These are phyloP conservation scores for Arion vulgaris DNA, from an alignment of 1,140 invertebrate genomes.

Conservation along the genomic window DNA sequence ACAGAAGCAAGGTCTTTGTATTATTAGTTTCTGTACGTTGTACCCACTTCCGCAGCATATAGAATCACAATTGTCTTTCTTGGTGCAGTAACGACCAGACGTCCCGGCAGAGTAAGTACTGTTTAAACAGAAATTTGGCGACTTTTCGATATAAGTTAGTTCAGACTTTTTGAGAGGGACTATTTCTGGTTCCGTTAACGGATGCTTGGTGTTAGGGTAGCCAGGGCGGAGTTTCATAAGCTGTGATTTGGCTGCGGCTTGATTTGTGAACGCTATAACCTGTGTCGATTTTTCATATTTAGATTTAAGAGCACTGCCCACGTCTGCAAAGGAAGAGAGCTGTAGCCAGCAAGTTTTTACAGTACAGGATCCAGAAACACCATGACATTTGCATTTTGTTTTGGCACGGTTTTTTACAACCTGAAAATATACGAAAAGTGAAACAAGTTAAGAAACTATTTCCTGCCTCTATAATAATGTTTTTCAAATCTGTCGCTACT, in stretches of 20 bases:
- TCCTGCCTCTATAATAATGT: too few relatives aligned
- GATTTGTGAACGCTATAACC: constrained; percentile 73
- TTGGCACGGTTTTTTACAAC: constrained; percentile 62
- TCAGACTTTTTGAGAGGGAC: constrained; percentile 74
- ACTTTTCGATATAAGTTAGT: constrained; percentile 88
- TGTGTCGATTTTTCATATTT: constrained; percentile 88
- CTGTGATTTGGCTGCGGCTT: constrained; percentile 56
- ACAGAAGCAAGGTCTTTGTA: constrained; percentile 61
- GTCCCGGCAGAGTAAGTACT: constrained; percentile 65
- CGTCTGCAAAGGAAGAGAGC: constrained; percentile 85
- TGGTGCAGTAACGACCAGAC: constrained; percentile 71
- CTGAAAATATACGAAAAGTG: constrained; percentile 46
- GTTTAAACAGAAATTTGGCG: constrained; percentile 89
- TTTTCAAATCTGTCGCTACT: too few relatives aligned
- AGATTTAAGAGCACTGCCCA: constrained; percentile 85
- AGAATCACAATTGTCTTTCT: constrained; percentile 72
- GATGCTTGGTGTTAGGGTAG: background rate
- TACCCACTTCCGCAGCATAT: constrained; percentile 74
- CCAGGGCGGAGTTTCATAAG: constrained; percentile 29
- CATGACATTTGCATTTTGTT: constrained; percentile 90
- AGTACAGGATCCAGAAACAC: constrained; percentile 94
- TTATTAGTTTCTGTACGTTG: constrained; percentile 57
- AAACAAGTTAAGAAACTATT: too few relatives aligned
- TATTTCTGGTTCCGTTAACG: background rate
- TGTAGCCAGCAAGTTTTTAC: constrained; percentile 96